Conservation (phyloP, 35 echinoderm and acorn worm species). For the Ophiothrix spiculata region DNA sequence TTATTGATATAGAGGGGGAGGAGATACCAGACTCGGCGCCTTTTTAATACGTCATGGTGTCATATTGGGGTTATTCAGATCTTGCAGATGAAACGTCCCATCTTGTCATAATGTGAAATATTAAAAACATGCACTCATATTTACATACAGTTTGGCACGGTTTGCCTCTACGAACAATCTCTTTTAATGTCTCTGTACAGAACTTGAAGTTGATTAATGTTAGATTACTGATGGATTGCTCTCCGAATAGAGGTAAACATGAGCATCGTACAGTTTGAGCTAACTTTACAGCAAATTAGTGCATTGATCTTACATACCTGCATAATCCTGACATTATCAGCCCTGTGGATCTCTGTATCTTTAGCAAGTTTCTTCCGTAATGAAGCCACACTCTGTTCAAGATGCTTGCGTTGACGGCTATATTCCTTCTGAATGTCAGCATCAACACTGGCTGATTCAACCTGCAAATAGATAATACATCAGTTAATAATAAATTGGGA, state of each 20-base stretch:
- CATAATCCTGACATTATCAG: constrained; percentile 99
- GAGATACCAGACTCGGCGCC: no score
- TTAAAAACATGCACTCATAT: no score
- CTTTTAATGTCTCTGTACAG: no score
- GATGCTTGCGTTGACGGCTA: constrained; percentile 97
- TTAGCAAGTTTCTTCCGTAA: constrained; percentile 96
- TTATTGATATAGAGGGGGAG: no score
- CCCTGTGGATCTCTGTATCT: constrained; percentile 97
- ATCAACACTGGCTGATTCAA: constrained; percentile 98
- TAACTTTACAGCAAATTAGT: no score
- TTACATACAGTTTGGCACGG: no score
- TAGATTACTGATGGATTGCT: neutral
- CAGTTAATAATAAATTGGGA: constrained; percentile 84
- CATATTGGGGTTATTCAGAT: no score
- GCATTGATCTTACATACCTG: constrained; percentile 63
- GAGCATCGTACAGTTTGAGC: neutral
- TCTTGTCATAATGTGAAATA: no score
- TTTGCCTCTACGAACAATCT: no score
- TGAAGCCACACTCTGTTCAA: constrained; percentile 96
- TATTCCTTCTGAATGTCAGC: constrained; percentile 97
- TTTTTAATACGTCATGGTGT: no score
- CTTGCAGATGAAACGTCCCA: no score
- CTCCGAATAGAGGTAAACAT: neutral
- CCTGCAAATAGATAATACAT: constrained; percentile 24
- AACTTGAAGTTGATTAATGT: no score